phyloP scores from a whole-genome alignment of 2,888 invertebrate genomes.

The Epistrophella euchroma region DNA sequence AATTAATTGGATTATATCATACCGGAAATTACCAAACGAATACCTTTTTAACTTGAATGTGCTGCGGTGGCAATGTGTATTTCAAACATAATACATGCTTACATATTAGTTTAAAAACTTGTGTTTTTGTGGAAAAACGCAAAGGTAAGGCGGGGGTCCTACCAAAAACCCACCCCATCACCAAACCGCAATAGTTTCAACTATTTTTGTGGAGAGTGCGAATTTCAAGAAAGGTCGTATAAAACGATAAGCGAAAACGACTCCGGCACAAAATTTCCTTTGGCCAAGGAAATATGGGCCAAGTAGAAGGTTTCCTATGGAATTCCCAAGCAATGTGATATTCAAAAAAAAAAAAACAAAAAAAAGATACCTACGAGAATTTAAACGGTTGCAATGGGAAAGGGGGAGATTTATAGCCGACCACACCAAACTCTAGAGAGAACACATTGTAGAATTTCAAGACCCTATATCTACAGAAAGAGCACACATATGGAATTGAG shows the following conservation, averaged over 20 bases:
- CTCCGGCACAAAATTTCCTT: background rate
- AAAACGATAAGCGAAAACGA: background rate
- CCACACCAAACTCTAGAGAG: constrained; percentile 17
- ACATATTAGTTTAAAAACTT: background rate
- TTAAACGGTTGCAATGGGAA: constrained; percentile 56
- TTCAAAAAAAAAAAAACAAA: no score
- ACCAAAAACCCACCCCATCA: background rate
- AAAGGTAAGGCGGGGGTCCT: no score
- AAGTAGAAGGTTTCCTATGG: constrained; percentile 41
- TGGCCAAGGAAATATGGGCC: constrained; percentile 38
- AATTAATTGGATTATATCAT: background rate
- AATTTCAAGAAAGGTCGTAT: constrained; percentile 32
- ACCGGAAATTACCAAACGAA: background rate
- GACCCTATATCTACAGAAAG: constrained; percentile 11
- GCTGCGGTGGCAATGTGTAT: background rate
- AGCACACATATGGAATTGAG: constrained; percentile 37
- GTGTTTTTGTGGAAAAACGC: no score
- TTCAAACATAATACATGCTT: background rate
- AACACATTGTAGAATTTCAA: background rate
- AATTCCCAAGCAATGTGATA: constrained; percentile 32
- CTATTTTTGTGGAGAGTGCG: constrained; percentile 10
- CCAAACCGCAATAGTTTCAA: constrained; percentile 5
- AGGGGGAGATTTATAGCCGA: constrained; percentile 59
- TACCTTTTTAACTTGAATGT: background rate
- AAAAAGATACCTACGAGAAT: constrained; percentile 38